phyloP scores from a whole-genome alignment of 2,888 invertebrate species.

The Pristionchus arcanus region DNA sequence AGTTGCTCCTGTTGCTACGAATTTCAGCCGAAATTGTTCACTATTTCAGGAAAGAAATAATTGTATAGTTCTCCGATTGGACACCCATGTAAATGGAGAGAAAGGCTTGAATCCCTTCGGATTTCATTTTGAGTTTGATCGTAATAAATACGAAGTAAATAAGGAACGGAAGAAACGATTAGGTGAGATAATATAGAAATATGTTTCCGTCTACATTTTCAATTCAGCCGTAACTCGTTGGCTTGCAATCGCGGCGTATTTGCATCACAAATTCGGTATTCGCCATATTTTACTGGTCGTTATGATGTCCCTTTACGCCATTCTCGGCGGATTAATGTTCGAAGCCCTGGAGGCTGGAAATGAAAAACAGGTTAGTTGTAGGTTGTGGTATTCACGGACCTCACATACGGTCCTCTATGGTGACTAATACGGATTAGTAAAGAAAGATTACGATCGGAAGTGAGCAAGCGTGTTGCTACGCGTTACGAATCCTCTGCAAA shows the following conservation, averaged over 20 bases:
- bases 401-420: not conserved
- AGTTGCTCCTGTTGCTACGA: not conserved
- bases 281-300: constrained; percentile 66
- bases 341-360: constrained; percentile 65
- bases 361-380: constrained; percentile 60
- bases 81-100: constrained; percentile 33
- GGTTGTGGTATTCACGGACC: too few relatives aligned
- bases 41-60: constrained; percentile 25
- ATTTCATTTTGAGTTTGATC: constrained; percentile 51
- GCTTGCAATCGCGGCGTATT: constrained; percentile 66
- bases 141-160: constrained; percentile 31
- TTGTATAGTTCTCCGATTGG: constrained; percentile 37
- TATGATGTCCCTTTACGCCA: constrained; percentile 64
- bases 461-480: too few relatives aligned
- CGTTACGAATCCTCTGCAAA: too few relatives aligned
- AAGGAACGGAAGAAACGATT: constrained; percentile 8
- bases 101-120: constrained; percentile 52
- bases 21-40: not conserved
- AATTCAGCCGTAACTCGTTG: constrained; percentile 67
- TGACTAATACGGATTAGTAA: not conserved
- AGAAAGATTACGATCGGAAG: not conserved
- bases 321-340: constrained; percentile 69
- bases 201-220: not conserved
- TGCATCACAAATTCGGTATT: constrained; percentile 72
- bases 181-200: not conserved